A percentile compares a stretch with the other conserved stretches of the same genome.
Conservation (phyloP, 1,140 invertebrate genomes). For the Drosophila kikkawai region DNA sequence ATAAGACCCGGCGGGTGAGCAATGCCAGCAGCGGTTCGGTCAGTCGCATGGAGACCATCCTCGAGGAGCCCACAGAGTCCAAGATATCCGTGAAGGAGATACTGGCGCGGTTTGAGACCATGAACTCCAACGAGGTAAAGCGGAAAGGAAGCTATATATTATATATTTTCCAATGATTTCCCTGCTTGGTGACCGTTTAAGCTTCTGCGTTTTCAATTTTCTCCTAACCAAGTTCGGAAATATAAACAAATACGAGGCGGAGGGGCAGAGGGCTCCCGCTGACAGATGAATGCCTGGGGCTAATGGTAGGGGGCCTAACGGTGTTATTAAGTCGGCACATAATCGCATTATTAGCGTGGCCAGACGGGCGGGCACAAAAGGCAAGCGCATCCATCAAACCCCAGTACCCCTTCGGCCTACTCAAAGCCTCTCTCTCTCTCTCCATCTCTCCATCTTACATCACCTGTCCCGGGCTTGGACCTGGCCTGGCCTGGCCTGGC, state of each 20-base stretch:
- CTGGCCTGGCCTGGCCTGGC: constrained; percentile 9
- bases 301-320: constrained; percentile 38
- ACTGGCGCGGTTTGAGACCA: constrained; percentile 91
- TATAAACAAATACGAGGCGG: background rate
- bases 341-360: constrained; percentile 76
- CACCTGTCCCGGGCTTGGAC: background rate
- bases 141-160: background rate
- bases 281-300: constrained; percentile 13
- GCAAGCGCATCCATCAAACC: constrained; percentile 9
- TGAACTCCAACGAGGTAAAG: constrained; percentile 84
- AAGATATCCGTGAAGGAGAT: constrained; percentile 93
- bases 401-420: constrained; percentile 27
- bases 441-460: constrained; percentile 16
- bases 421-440: constrained; percentile 22
- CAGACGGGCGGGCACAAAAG: constrained; percentile 27
- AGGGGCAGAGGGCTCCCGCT: background rate
- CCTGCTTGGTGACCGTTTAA: background rate
- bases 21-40: constrained; percentile 87
- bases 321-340: constrained; percentile 70
- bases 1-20: constrained; percentile 80
- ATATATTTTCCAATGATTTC: background rate
- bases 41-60: constrained; percentile 91
- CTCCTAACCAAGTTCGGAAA: background rate
- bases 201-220: background rate
- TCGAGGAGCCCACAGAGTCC: constrained; percentile 90